Evolutionary conservation across 2,888 invertebrate species (phyloP).

Genomic region (Chouioia cunea): DNA sequence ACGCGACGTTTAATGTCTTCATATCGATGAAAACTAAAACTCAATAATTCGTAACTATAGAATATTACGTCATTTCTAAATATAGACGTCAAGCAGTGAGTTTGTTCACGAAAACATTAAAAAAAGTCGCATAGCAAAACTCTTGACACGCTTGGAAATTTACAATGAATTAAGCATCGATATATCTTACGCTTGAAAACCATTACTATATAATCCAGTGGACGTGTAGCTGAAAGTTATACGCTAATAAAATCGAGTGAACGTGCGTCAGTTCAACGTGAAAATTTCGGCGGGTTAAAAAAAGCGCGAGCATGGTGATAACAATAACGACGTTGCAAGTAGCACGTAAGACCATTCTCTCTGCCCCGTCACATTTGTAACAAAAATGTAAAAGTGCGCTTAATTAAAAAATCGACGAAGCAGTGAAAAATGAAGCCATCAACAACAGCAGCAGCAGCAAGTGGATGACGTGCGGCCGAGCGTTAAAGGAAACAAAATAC

Average conservation of each 20-base stretch:
- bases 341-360: background rate
- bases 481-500: slow-evolving; percentile 55
- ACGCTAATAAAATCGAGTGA: slow-evolving; percentile 22
- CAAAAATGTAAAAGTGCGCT: background rate
- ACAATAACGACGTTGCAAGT: background rate
- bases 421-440: slow-evolving; percentile 56
- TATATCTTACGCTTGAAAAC: slow-evolving; percentile 38
- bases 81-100: slow-evolving; percentile 24
- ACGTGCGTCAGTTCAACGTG: background rate
- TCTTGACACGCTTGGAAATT: slow-evolving; percentile 24
- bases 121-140: no score
- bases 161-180: slow-evolving; percentile 44
- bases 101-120: no score
- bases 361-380: no score
- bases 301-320: background rate
- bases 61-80: background rate
- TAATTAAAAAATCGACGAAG: slow-evolving; percentile 46
- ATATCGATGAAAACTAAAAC: background rate
- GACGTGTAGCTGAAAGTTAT: slow-evolving; percentile 24
- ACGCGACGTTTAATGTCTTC: no score
- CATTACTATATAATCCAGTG: slow-evolving; percentile 24
- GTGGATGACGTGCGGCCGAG: slow-evolving; percentile 48
- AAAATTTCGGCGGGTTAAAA: background rate
- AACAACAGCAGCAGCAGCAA: slow-evolving; percentile 49
- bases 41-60: background rate